Conservation (phyloP, 1,140 invertebrate genomes). For the Drosophila persimilis region DNA sequence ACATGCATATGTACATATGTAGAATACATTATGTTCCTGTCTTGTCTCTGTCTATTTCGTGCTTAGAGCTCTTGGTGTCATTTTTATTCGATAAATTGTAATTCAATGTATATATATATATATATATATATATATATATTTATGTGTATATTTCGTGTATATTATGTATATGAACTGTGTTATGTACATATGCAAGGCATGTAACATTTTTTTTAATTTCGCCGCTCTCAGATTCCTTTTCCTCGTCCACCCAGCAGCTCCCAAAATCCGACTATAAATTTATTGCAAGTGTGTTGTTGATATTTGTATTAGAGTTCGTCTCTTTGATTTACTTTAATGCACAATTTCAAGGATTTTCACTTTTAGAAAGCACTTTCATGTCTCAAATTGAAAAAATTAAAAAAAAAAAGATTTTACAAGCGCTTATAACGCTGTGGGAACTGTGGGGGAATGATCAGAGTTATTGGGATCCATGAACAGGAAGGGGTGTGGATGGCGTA, state of each 20-base stretch:
- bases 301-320: conserved; percentile 28
- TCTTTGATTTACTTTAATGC: conserved; percentile 41
- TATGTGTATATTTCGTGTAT: conserved; percentile 39
- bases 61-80: conserved; percentile 30
- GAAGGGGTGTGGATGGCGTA: no score
- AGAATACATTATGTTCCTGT: no score
- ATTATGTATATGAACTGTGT: conserved; percentile 54
- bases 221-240: neutral
- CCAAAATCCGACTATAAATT: conserved; percentile 35
- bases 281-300: conserved; percentile 32
- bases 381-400: conserved; percentile 40
- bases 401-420: conserved; percentile 66
- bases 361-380: conserved; percentile 56
- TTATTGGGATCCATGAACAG: conserved; percentile 2
- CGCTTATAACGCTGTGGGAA: neutral
- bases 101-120: conserved; percentile 40
- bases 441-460: conserved; percentile 29
- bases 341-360: conserved; percentile 52
- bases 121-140: conserved; percentile 47
- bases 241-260: conserved; percentile 9
- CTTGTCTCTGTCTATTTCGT: conserved; percentile 7
- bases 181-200: conserved; percentile 63
- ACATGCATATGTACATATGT: no score
- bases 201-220: conserved; percentile 47
- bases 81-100: conserved; percentile 53